Base-by-base conservation (phyloP, 2,888 invertebrate species). In the Sarcophaga variegata region DNA sequence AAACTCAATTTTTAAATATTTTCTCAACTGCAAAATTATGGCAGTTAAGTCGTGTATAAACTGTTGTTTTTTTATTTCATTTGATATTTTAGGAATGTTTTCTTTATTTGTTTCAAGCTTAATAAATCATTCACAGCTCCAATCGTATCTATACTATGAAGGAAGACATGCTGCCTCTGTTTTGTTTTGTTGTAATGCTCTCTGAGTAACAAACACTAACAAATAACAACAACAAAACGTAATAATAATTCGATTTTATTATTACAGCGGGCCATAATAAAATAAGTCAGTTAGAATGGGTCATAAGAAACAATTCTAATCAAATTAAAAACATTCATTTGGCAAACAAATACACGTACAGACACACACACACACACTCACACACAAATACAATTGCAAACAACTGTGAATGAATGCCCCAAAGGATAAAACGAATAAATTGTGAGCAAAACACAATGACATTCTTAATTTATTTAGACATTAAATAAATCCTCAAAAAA, bases 401-500 rank as follows among this genome's bases (percentile, higher is more conserved):
- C 17, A 54, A 10, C 37, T 54, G 17, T 54, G 54, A 17, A 4
- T 54, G 17, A 14, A 77, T 76, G 62, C 72, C 83, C 79, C 66
- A 67, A 83, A 83, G 80, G 82, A 86, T 80, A 80, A 76, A 72
- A 54, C 59, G 45, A 64, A 86, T 86, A 86, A 81, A 86, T 83
- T 81, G 60, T 45, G 27, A 74, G 67, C 8, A 77, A 72, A 71
- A 83, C 64, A 81, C 77, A 81, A 83, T 75, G 83, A 86, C 83
- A 83, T 86, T 86, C 83, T 78, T 83, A 86, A 83, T 83, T 86
- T 83, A 86, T 86, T 83, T 83, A 81, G 81, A 86, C 83, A 83
- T 83, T 75, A 83, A 83, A 86, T 86, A 71, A 83, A 83, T 83
- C 66, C 75, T 74, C 10, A 17, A 17, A 49, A 49, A 78, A 83